Percentiles rank a stretch among this genome's conserved stretches.
Evolutionary conservation across 2,797 vertebrate species (phyloP).

Genomic region (Gymnoscopelus braueri): DNA sequence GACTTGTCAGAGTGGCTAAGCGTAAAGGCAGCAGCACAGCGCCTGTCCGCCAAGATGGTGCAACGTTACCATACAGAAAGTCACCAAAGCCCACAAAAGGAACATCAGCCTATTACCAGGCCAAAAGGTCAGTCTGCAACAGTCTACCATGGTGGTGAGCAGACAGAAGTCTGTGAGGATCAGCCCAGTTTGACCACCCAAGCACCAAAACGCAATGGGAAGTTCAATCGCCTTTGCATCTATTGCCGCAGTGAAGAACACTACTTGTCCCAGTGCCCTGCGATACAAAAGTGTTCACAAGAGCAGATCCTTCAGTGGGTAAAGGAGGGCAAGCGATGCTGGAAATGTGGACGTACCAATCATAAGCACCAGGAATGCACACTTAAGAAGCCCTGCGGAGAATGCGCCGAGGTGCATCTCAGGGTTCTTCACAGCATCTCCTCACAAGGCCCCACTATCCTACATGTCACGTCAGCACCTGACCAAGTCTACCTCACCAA

Average conservation of each 20-base stretch:
- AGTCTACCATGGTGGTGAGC: not conserved
- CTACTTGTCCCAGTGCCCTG: too few species aligned
- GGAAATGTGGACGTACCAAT: not conserved
- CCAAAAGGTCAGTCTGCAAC: not conserved
- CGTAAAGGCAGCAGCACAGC: constrained; percentile 4
- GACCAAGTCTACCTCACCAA: not conserved
- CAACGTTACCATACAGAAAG: constrained; percentile 12
- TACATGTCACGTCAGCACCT: too few species aligned
- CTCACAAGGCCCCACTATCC: not conserved
- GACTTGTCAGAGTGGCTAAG: constrained; percentile 13
- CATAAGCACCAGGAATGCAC: not conserved
- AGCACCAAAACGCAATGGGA: too few species aligned
- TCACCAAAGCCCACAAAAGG: not conserved
- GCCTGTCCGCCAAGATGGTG: constrained; percentile 14
- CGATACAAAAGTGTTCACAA: not conserved
- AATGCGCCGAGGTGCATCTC: constrained; percentile 7
- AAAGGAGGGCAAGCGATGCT: not conserved
- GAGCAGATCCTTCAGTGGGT: constrained; percentile 1
- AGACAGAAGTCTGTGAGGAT: too few species aligned
- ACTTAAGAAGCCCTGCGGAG: constrained; percentile 17
- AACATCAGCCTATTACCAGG: not conserved
- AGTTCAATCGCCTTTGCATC: too few species aligned
- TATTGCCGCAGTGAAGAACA: too few species aligned
- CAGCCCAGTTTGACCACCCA: too few species aligned
- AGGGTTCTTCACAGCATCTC: not conserved